Conservation (phyloP, 2,888 invertebrate genomes). For the Sarcophaga caerulescens region DNA sequence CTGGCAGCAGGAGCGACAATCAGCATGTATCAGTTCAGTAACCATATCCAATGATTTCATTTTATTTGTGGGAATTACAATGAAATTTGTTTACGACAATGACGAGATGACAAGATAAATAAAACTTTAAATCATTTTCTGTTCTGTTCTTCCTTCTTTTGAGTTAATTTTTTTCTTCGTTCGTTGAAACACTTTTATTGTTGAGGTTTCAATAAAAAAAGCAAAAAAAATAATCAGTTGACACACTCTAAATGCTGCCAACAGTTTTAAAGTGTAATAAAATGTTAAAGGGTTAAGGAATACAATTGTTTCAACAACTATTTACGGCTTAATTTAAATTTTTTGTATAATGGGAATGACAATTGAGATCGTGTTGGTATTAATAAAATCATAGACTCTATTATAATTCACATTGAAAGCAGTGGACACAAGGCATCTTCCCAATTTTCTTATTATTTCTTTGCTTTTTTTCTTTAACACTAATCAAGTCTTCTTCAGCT, state of each 20-base stretch:
- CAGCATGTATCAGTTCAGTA: not conserved
- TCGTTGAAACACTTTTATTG: not conserved
- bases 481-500: too few species aligned
- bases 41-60: conserved; percentile 41
- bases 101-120: conserved; percentile 53
- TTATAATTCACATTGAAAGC: too few species aligned
- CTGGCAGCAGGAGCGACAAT: not conserved
- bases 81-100: conserved; percentile 46
- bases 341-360: not conserved
- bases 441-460: too few species aligned
- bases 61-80: conserved; percentile 63
- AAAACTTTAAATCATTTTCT: conserved; percentile 43
- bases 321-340: not conserved
- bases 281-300: too few species aligned
- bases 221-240: conserved; percentile 5
- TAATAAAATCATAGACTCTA: too few species aligned
- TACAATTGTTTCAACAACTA: not conserved
- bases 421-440: too few species aligned
- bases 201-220: not conserved
- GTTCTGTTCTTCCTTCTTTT: not conserved
- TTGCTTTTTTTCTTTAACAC: too few species aligned
- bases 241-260: conserved; percentile 5
- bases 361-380: too few species aligned
- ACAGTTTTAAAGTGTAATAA: too few species aligned
- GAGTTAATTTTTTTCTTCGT: not conserved